A percentile compares a stretch with the other conserved stretches of the same genome.
Evolutionary conservation across 2,113 vertebrate genomes (phyloP).

Genomic region (Syngnathus scovelli): DNA sequence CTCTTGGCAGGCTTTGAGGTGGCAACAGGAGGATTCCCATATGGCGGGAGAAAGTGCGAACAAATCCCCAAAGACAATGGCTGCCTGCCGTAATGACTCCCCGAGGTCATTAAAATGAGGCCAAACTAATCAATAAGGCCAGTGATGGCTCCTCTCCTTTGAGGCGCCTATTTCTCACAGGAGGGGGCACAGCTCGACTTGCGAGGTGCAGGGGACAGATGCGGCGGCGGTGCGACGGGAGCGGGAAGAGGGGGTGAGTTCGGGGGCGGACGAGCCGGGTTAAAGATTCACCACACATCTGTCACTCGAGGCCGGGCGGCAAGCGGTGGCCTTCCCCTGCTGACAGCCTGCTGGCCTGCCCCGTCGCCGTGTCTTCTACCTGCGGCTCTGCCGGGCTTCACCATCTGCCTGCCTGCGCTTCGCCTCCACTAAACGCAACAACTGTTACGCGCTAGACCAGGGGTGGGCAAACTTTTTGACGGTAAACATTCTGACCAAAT

Average conservation of each 20-base stretch:
- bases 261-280: slow-evolving; percentile 62
- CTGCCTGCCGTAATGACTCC: slow-evolving; percentile 62
- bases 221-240: slow-evolving; percentile 54
- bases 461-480: too few species aligned
- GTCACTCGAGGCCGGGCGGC: slow-evolving; percentile 52
- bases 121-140: slow-evolving; percentile 71
- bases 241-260: slow-evolving; percentile 65
- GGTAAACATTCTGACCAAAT: too few species aligned
- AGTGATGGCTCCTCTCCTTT: slow-evolving; percentile 59
- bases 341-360: slow-evolving; percentile 42
- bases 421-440: not conserved
- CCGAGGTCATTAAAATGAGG: slow-evolving; percentile 68
- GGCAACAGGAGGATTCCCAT: slow-evolving; percentile 54
- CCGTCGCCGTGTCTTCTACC: slow-evolving; percentile 55
- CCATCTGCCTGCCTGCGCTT: slow-evolving; percentile 32
- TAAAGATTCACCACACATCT: slow-evolving; percentile 79
- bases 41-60: slow-evolving; percentile 49
- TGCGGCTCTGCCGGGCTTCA: slow-evolving; percentile 45
- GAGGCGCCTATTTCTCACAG: slow-evolving; percentile 51
- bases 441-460: not conserved
- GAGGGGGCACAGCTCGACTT: slow-evolving; percentile 36
- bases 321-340: slow-evolving; percentile 51
- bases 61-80: slow-evolving; percentile 59
- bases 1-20: slow-evolving; percentile 18
- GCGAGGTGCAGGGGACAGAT: slow-evolving; percentile 61